These are phyloP conservation scores for Mystacides longicornis DNA, from an alignment of 2,888 invertebrate species.

Conservation along the genomic window DNA sequence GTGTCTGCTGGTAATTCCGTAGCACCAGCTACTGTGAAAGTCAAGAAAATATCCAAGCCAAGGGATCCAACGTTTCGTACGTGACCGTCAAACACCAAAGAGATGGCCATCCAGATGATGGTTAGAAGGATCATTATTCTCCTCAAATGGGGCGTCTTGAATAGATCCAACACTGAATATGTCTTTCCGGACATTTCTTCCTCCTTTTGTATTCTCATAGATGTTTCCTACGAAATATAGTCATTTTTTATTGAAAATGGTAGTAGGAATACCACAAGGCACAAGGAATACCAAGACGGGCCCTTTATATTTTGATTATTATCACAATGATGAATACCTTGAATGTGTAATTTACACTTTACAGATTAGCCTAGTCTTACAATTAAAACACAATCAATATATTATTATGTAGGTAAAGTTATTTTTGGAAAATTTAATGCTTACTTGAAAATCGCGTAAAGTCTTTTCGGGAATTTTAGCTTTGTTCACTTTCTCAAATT, in stretches of 20 bases:
- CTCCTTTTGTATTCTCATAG: constrained; percentile 60
- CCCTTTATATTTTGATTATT: no score
- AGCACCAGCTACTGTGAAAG: constrained; percentile 76
- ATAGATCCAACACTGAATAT: constrained; percentile 75
- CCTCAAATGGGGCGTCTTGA: constrained; percentile 68
- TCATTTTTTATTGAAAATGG: no score
- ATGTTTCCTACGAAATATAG: constrained; percentile 51
- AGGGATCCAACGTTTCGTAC: constrained; percentile 80
- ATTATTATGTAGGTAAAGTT: no score
- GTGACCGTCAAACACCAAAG: constrained; percentile 81
- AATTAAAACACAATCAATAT: no score
- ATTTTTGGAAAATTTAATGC: constrained; percentile 30
- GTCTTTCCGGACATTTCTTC: constrained; percentile 61
- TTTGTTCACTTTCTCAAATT: constrained; percentile 73
- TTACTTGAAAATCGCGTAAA: constrained; percentile 66
- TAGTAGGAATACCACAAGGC: no score
- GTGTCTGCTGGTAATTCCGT: constrained; percentile 83
- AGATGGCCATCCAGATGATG: constrained; percentile 85
- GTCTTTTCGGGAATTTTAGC: constrained; percentile 66
- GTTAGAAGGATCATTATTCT: constrained; percentile 71
- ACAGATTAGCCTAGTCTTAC: no score
- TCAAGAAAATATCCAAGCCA: constrained; percentile 75
- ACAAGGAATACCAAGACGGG: no score
- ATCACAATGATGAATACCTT: no score
- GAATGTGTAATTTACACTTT: no score